A percentile compares a stretch with the other conserved stretches of the same genome.
Conservation (phyloP, 2,113 vertebrate species). For the Myotis davidii region DNA sequence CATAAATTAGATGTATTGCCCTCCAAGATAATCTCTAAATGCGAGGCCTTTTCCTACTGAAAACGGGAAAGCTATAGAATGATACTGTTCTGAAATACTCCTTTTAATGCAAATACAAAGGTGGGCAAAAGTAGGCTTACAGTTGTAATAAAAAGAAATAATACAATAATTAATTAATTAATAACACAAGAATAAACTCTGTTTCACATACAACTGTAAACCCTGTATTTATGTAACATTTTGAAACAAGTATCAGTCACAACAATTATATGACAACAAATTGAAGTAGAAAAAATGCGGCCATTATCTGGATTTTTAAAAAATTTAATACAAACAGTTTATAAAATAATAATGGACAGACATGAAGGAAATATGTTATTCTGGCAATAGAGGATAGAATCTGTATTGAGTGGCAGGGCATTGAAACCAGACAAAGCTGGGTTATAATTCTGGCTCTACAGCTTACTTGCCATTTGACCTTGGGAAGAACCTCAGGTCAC, state of each 20-base stretch:
- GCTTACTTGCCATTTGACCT: not conserved
- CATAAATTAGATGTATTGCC: not conserved
- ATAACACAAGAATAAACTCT: not conserved
- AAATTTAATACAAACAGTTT: not conserved
- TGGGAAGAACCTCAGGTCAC: not conserved
- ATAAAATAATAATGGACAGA: not conserved
- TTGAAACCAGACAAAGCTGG: not conserved
- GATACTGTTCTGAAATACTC: not conserved
- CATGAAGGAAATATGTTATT: not conserved
- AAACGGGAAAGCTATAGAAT: not conserved
- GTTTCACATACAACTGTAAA: not conserved
- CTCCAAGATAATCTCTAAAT: not conserved
- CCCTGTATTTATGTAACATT: not conserved
- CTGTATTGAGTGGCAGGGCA: not conserved
- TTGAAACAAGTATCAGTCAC: constrained; percentile 27
- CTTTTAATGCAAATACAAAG: not conserved
- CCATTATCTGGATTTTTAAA: not conserved
- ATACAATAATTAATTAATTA: not conserved
- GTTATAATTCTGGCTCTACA: not conserved
- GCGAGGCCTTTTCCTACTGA: not conserved
- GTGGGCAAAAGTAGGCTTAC: not conserved
- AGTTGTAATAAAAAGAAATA: not conserved
- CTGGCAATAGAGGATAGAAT: not conserved
- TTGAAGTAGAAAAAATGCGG: constrained; percentile 9
- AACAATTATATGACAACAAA: not conserved